Percentiles rank a stretch among this genome's conserved stretches.
phyloP scores from a whole-genome alignment of 2,113 vertebrate genomes.

The Grantiella picta region DNA sequence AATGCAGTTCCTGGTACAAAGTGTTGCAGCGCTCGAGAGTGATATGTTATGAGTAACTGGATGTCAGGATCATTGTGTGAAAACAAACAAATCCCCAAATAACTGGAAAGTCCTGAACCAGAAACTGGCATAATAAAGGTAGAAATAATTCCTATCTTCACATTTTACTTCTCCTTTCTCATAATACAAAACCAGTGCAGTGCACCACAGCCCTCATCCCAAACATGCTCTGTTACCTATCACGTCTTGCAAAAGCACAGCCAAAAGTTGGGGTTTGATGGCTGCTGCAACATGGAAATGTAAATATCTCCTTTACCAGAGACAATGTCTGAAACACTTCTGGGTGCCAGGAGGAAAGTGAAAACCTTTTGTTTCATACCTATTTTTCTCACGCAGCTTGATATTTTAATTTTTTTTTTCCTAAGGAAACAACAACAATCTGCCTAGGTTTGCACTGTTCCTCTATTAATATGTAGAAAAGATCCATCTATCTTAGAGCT shows the following conservation, averaged over 20 bases:
- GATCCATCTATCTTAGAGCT: neutral
- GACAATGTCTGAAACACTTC: neutral
- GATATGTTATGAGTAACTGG: neutral
- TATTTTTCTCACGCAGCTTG: neutral
- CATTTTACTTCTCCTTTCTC: neutral
- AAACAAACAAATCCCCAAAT: conserved; percentile 31
- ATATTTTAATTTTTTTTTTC: neutral
- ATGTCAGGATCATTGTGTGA: neutral
- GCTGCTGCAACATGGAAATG: neutral
- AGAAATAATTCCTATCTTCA: neutral
- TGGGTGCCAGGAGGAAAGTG: neutral
- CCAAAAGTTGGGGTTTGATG: neutral
- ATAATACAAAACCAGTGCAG: neutral
- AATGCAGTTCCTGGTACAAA: conserved; percentile 36
- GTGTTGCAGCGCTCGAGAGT: neutral
- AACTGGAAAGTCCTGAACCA: neutral
- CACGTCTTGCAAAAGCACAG: neutral
- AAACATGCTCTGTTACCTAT: accelerated
- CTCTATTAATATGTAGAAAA: neutral
- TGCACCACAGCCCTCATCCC: neutral
- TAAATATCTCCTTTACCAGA: neutral
- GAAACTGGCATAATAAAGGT: neutral
- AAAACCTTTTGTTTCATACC: neutral
- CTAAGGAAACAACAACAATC: neutral
- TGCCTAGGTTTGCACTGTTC: neutral